These are phyloP conservation scores for Cheilosia impressa DNA, from an alignment of 2,888 invertebrate species.

Conservation along the genomic window DNA sequence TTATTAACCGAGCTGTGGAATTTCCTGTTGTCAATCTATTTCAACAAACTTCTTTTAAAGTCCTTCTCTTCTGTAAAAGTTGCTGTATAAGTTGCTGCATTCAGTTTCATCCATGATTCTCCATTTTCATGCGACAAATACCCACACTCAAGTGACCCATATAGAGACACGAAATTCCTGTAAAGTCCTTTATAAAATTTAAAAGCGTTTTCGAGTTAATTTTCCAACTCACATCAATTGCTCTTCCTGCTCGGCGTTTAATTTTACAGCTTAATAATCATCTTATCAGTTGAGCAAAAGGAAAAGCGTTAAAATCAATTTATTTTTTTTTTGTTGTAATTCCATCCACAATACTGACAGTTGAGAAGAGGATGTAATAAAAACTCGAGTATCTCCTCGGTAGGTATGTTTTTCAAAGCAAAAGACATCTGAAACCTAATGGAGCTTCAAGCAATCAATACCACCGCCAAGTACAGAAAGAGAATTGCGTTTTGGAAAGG, in stretches of 20 bases:
- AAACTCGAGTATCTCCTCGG: neutral
- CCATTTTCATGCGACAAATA: no score
- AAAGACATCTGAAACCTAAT: conserved; percentile 2
- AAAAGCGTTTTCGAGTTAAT: neutral
- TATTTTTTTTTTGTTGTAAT: neutral
- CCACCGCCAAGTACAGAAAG: neutral
- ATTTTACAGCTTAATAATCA: neutral
- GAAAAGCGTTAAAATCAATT: neutral
- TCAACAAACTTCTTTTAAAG: no score
- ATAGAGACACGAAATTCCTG: no score
- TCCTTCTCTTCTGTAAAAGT: no score
- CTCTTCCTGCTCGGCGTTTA: neutral
- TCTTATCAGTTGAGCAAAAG: neutral
- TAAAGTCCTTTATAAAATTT: neutral
- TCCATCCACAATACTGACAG: neutral
- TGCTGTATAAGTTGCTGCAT: no score
- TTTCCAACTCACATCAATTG: neutral
- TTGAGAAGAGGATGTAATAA: conserved; percentile 5
- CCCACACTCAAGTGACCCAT: no score
- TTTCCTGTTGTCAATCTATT: no score
- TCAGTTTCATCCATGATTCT: no score
- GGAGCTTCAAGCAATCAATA: neutral
- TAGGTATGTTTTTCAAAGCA: neutral
- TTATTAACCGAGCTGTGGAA: no score
- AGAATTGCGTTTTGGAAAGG: neutral